Percentiles rank a stretch among this genome's conserved stretches.
Evolutionary conservation across 2,797 vertebrate species (phyloP).

Genomic region (Poliocrania exsul): DNA sequence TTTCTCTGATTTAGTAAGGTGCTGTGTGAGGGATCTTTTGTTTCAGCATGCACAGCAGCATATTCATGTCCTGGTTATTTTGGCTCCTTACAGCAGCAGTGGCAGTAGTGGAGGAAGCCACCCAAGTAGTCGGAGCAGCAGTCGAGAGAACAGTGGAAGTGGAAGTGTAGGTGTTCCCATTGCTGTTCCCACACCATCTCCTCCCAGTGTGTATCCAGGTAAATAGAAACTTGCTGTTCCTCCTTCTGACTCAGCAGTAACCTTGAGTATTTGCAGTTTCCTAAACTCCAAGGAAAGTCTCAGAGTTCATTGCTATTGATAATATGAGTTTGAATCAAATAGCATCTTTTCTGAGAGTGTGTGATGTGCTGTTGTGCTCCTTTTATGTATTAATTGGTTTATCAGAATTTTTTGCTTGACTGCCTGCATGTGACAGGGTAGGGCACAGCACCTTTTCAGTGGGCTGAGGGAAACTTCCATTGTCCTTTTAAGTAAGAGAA

Average conservation of each 20-base stretch:
- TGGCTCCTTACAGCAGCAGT: slow-evolving; percentile 86
- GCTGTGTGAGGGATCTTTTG: not conserved
- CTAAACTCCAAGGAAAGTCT: not conserved
- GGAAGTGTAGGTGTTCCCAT: slow-evolving; percentile 97
- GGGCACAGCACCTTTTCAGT: not conserved
- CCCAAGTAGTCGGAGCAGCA: slow-evolving; percentile 97
- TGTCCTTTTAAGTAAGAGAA: not conserved
- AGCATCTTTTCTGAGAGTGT: not conserved
- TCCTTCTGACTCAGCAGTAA: not conserved
- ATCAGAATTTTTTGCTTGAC: not conserved
- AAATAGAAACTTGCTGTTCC: slow-evolving; percentile 47
- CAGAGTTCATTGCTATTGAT: not conserved
- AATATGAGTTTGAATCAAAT: not conserved
- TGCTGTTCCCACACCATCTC: slow-evolving; percentile 95
- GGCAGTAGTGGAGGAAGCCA: slow-evolving; percentile 97
- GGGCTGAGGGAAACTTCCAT: not conserved
- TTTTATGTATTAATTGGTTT: not conserved
- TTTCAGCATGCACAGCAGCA: not conserved
- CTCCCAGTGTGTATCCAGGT: slow-evolving; percentile 95
- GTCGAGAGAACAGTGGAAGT: slow-evolving; percentile 98
- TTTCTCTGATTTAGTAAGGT: not conserved
- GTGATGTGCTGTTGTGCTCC: not conserved
- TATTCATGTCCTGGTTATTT: slow-evolving; percentile 40
- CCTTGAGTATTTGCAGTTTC: not conserved
- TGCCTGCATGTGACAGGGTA: not conserved